Evolutionary conservation across 1,140 invertebrate genomes (phyloP).

Genomic region (Pogonus chalceus): DNA sequence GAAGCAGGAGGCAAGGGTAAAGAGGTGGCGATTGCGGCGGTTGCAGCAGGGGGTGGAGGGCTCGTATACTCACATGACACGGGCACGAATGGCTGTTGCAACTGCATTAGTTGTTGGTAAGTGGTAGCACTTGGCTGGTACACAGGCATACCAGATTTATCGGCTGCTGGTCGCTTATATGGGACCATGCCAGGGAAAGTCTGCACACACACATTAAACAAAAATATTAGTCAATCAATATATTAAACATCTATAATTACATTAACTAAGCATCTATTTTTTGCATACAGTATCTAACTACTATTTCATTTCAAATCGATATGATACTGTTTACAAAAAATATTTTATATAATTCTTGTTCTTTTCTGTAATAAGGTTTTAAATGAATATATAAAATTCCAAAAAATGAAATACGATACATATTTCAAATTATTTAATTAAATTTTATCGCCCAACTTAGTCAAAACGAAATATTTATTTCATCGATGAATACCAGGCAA

Average conservation of each 20-base stretch:
- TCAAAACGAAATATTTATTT: too few relatives aligned
- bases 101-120: conserved; percentile 91
- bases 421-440: too few relatives aligned
- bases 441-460: too few relatives aligned
- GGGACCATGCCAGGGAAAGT: conserved; percentile 88
- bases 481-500: too few relatives aligned
- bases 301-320: too few relatives aligned
- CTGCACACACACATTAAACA: conserved; percentile 44
- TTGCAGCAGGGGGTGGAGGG: conserved; percentile 36
- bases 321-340: too few relatives aligned
- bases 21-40: conserved; percentile 8
- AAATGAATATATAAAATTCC: too few relatives aligned
- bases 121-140: conserved; percentile 85
- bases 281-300: too few relatives aligned
- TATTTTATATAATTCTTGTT: too few relatives aligned
- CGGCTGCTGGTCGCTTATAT: conserved; percentile 86
- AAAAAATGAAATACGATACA: too few relatives aligned
- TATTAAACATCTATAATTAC: neutral
- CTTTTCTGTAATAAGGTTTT: too few relatives aligned
- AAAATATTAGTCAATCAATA: neutral
- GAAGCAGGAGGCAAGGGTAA: conserved; percentile 7
- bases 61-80: conserved; percentile 84
- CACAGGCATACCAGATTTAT: conserved; percentile 90
- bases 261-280: too few relatives aligned
- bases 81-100: conserved; percentile 86